Conservation (phyloP, 2,797 vertebrate genomes). For the Hirundo rustica region DNA sequence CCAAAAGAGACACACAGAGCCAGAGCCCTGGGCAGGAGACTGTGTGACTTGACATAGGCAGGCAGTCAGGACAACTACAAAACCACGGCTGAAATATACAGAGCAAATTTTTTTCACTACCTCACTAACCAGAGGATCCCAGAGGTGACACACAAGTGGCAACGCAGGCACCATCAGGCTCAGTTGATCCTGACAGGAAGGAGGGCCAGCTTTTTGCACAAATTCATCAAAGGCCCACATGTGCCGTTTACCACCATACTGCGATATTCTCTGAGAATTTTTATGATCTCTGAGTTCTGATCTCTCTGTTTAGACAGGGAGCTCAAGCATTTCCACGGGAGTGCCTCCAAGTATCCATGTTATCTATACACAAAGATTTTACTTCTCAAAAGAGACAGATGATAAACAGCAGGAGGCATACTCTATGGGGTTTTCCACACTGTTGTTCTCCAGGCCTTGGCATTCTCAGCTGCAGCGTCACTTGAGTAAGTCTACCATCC, state of each 20-base stretch:
- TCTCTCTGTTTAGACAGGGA: background rate
- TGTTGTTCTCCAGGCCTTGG: background rate
- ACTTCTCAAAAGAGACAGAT: background rate
- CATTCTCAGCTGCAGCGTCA: background rate
- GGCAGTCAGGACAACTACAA: rapidly evolving
- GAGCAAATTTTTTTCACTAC: background rate
- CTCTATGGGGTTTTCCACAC: background rate
- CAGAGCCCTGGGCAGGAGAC: background rate
- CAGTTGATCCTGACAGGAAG: rapidly evolving
- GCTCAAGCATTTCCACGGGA: background rate
- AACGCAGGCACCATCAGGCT: background rate
- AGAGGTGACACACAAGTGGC: background rate
- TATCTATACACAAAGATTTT: background rate
- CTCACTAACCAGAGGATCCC: rapidly evolving
- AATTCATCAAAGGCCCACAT: background rate
- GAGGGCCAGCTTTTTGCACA: background rate
- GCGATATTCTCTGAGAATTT: background rate
- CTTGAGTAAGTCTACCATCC: background rate
- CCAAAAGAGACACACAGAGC: background rate
- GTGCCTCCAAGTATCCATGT: background rate
- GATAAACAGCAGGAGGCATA: background rate
- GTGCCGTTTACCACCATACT: background rate
- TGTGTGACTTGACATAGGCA: background rate
- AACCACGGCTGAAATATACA: rapidly evolving
- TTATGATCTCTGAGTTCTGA: background rate